Percentiles rank a stretch among this genome's conserved stretches.
These are phyloP conservation scores for Caradrina kadenii DNA, from an alignment of 2,888 invertebrate genomes.

Conservation along the genomic window DNA sequence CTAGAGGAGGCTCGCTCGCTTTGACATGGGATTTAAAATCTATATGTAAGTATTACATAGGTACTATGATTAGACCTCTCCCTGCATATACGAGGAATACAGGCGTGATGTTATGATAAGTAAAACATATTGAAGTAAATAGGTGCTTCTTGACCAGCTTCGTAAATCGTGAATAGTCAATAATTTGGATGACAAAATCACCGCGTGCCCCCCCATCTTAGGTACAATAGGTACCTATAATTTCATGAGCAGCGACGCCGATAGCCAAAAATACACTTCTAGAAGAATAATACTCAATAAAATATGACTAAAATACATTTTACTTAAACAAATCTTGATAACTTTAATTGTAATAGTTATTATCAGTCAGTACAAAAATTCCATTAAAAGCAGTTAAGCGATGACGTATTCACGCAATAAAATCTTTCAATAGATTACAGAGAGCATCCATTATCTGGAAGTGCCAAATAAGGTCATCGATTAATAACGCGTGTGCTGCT, in stretches of 20 bases:
- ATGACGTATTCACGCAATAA: conserved; percentile 50
- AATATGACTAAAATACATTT: conserved; percentile 29
- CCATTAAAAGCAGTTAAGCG: conserved; percentile 39
- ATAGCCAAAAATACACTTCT: conserved; percentile 9
- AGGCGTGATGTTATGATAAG: not conserved
- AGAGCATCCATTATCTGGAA: conserved; percentile 57
- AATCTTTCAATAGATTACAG: conserved; percentile 60
- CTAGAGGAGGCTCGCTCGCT: not conserved
- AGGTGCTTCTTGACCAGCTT: not conserved
- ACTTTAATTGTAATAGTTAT: conserved; percentile 28
- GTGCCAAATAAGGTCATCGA: conserved; percentile 64
- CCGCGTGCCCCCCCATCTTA: not conserved
- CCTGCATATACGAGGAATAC: not conserved
- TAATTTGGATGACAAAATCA: not conserved
- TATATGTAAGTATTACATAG: too few species aligned
- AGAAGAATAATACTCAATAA: conserved; percentile 11
- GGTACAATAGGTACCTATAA: conserved; percentile 5
- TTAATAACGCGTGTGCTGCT: conserved; percentile 48
- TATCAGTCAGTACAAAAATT: conserved; percentile 54
- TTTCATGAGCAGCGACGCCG: conserved; percentile 2
- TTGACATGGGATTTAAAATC: not conserved
- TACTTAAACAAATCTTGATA: conserved; percentile 32
- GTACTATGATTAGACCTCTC: too few species aligned
- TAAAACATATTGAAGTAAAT: not conserved
- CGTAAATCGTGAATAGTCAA: too few species aligned